phyloP scores from a whole-genome alignment of 1,140 invertebrate genomes.

The Drosophila nannoptera region DNA sequence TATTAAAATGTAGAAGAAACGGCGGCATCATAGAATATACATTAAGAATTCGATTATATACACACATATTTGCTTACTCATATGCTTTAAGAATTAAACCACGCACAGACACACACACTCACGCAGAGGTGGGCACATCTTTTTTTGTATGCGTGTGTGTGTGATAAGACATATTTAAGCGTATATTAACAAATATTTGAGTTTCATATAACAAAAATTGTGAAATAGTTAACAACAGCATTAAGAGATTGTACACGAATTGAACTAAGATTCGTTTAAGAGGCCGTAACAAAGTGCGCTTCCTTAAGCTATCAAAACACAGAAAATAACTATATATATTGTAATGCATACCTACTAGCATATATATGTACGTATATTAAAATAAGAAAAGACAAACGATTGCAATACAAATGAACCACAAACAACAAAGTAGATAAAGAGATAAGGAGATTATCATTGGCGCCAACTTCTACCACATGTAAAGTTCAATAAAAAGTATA shows the following conservation, averaged over 20 bases:
- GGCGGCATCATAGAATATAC: conserved; percentile 3
- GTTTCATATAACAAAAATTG: conserved; percentile 42
- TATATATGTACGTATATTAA: conserved; percentile 23
- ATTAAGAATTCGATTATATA: conserved; percentile 23
- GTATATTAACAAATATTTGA: conserved; percentile 3
- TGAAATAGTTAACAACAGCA: conserved; percentile 64
- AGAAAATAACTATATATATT: conserved; percentile 23
- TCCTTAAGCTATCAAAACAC: conserved; percentile 42
- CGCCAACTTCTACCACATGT: conserved; percentile 35
- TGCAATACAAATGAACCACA: conserved; percentile 9
- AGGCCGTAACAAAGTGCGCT: conserved; percentile 65
- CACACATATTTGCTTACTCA: conserved; percentile 35
- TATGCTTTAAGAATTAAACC: conserved; percentile 31
- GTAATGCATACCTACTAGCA: background rate
- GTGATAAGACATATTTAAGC: conserved; percentile 7
- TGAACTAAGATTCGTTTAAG: conserved; percentile 20
- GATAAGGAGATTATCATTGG: conserved; percentile 36
- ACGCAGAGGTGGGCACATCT: background rate
- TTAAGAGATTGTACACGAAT: conserved; percentile 33
- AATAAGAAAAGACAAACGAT: conserved; percentile 15
- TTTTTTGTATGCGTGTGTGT: background rate
- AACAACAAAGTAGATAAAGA: conserved; percentile 5
- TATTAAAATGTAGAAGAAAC: conserved; percentile 10
- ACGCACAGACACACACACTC: background rate
- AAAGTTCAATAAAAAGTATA: conserved; percentile 43